Conservation (phyloP, 2,113 vertebrate species). For the Astatoreochromis straeleni region DNA sequence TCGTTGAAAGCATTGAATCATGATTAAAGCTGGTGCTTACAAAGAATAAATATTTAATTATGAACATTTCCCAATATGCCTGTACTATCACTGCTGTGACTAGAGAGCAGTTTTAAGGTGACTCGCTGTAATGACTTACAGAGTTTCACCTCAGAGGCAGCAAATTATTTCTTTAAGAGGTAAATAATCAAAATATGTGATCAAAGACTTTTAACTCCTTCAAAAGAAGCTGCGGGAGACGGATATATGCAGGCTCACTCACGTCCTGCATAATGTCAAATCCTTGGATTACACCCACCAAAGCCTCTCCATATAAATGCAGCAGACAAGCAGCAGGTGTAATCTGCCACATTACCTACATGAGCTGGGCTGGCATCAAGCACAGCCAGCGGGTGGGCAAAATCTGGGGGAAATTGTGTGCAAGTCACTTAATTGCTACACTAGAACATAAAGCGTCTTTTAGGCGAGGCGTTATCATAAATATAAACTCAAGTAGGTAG, state of each 20-base stretch:
- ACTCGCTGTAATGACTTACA: neutral
- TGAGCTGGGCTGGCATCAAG: constrained; percentile 21
- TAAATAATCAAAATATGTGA: constrained; percentile 13
- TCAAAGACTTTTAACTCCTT: constrained; percentile 13
- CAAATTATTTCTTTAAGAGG: neutral
- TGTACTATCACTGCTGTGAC: neutral
- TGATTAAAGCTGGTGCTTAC: neutral
- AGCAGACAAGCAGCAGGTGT: constrained; percentile 58
- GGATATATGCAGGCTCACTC: neutral
- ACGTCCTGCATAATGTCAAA: constrained; percentile 40
- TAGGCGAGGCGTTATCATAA: neutral
- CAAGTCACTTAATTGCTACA: constrained; percentile 36
- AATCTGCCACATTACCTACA: constrained; percentile 56
- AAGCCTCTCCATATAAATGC: constrained; percentile 47
- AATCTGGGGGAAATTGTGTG: neutral
- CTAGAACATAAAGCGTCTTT: neutral
- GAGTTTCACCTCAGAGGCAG: neutral
- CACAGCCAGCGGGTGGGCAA: constrained; percentile 4
- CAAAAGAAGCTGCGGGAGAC: neutral
- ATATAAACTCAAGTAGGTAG: neutral
- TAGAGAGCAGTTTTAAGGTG: neutral
- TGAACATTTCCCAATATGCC: neutral
- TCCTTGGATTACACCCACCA: constrained; percentile 67
- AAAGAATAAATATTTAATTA: neutral
- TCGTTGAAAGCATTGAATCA: neutral